Conservation (phyloP, 2,888 invertebrate species). For the Beris morrisii region DNA sequence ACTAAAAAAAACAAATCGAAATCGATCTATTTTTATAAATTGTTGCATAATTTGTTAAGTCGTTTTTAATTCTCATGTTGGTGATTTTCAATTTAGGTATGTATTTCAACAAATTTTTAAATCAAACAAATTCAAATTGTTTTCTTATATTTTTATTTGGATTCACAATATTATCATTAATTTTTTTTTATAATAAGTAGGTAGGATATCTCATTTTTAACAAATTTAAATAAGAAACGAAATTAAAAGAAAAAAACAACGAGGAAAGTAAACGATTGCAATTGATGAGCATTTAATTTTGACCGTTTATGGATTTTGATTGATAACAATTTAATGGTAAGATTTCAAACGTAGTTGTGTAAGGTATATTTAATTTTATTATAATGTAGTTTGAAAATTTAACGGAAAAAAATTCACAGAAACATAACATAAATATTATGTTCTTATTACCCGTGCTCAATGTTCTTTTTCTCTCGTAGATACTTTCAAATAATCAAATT, state of each 20-base stretch:
- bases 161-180: conserved; percentile 2
- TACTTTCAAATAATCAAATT: too few relatives aligned
- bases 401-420: too few relatives aligned
- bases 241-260: background rate
- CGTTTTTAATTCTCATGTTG: background rate
- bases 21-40: conserved; percentile 1
- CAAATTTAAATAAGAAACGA: conserved; percentile 1
- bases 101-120: conserved; percentile 1
- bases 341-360: background rate
- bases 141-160: background rate
- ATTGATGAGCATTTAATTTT: background rate
- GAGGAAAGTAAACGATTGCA: background rate
- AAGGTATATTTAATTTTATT: too few relatives aligned
- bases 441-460: too few relatives aligned
- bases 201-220: conserved; percentile 22
- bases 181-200: conserved; percentile 16
- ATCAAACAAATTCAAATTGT: background rate
- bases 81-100: conserved; percentile 1
- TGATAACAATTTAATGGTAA: background rate
- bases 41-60: conserved; percentile 4
- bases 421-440: too few relatives aligned
- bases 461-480: too few relatives aligned
- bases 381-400: too few relatives aligned
- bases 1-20: conserved; percentile 10
- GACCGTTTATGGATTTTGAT: background rate